Evolutionary conservation across 2,113 vertebrate species (phyloP), one percentile per base, ranked within the genome.

Genomic region (Cryptotis parvus): DNA sequence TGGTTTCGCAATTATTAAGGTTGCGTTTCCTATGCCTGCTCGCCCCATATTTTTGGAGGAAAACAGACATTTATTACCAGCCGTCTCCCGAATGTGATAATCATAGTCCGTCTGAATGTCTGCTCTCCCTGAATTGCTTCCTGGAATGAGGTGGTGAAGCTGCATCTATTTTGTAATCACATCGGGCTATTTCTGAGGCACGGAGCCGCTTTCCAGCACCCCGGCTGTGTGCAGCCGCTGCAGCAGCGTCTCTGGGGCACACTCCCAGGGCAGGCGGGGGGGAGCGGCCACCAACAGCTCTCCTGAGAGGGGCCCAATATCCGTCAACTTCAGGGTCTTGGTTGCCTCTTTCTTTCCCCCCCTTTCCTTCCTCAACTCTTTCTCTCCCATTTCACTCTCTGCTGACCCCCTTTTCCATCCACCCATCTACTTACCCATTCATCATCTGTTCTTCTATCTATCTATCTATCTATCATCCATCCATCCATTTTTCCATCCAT

Each of bases 21-120:
- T 70, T 90, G 82, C 95, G 91, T 94, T 95, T 94, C 90, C 96
- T 91, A 90, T 86, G 72, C 75, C 79, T 26, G 79, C 45, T 82
- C n/a, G 87, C 70, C 65, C 55, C 83, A 93, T 94, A 95, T 92
- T 94, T 92, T 80, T 79, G 85, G 85, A 94, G 91, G 70, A 96
- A 97, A 93, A 84, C 78, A 93, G 94, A 92, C 91, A 76, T 95
- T 95, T 95, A 95, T 96, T 95, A 94, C 72, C 82, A 94, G 89
- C 88, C 72, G 69, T 91, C 83, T 86, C 93, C 91, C 18, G 0
- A 96, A 96, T 75, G 68, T 85, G 85, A 94, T 95, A 73, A 97
- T 97, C 92, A 83, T 45, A 94, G 94, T 88, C 95, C 91, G 74
- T 96, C 93, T 94, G 89, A 94, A 92, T 91, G 90, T 92, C 95